A percentile compares a stretch with the other conserved stretches of the same genome.
These are phyloP conservation scores for Amniataba percoides DNA, from an alignment of 2,797 vertebrate genomes.

Conservation along the genomic window DNA sequence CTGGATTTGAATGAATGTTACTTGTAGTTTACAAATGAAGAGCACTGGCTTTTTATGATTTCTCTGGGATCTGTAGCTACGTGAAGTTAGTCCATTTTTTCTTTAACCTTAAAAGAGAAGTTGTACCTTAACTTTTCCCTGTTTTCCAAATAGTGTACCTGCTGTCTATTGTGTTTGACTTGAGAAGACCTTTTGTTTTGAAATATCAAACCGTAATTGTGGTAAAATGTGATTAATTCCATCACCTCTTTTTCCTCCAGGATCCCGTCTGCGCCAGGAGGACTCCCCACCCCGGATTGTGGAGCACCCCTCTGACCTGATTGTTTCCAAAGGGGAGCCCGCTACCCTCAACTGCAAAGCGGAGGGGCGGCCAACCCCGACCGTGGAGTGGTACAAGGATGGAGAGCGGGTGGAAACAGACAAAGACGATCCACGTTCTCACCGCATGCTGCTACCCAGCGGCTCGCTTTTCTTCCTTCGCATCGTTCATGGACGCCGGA, in stretches of 20 bases:
- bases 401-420: constrained; percentile 98
- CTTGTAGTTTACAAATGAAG: too few relatives aligned
- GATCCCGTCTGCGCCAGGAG: constrained; percentile 98
- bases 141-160: background rate
- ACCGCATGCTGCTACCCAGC: constrained; percentile 97
- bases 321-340: constrained; percentile 98
- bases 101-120: background rate
- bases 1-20: background rate
- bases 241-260: constrained; percentile 75
- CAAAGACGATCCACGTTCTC: constrained; percentile 95
- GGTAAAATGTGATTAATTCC: background rate
- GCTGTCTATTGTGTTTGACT: constrained; percentile 1
- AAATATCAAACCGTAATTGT: constrained; percentile 10
- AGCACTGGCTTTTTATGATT: background rate
- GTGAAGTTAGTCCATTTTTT: background rate
- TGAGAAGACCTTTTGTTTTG: constrained; percentile 1
- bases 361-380: constrained; percentile 94
- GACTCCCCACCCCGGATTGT: constrained; percentile 96
- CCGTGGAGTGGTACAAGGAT: constrained; percentile 99
- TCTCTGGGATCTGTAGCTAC: background rate
- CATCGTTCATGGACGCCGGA: constrained; percentile 96
- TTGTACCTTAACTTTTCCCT: background rate
- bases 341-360: constrained; percentile 99
- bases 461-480: constrained; percentile 97
- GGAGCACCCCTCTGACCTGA: constrained; percentile 98